A percentile compares a stretch with the other conserved stretches of the same genome.
These are phyloP conservation scores for Moxostoma hubbsi DNA, from an alignment of 2,797 vertebrate species.

Conservation along the genomic window DNA sequence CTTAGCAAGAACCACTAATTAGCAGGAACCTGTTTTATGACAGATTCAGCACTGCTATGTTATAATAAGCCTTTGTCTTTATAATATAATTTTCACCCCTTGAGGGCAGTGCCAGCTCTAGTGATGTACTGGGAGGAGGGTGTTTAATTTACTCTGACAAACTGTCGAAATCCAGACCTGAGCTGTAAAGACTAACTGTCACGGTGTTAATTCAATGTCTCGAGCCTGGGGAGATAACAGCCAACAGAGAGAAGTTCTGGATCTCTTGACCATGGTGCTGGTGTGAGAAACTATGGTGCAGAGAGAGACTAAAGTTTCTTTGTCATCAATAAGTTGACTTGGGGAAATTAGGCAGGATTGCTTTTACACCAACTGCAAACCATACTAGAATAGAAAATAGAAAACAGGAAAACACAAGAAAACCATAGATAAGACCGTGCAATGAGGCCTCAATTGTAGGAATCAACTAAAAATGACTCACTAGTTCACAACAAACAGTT, in stretches of 20 bases:
- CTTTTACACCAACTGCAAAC: too few relatives aligned
- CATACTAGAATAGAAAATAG: neutral
- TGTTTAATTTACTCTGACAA: constrained; percentile 45
- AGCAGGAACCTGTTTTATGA: neutral
- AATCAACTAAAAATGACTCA: too few relatives aligned
- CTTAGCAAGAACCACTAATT: constrained; percentile 5
- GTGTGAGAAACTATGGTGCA: too few relatives aligned
- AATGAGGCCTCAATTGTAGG: too few relatives aligned
- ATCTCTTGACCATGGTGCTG: neutral
- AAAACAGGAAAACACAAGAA: too few relatives aligned
- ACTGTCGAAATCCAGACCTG: constrained; percentile 38
- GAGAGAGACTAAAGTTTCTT: too few relatives aligned
- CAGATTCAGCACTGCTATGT: neutral
- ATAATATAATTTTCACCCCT: constrained; percentile 28
- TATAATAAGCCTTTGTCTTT: constrained; percentile 27
- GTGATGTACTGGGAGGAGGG: neutral
- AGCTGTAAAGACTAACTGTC: constrained; percentile 54
- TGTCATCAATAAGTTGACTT: too few relatives aligned
- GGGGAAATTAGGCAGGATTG: too few relatives aligned
- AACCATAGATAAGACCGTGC: too few relatives aligned
- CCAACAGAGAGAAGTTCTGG: neutral
- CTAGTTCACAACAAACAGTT: neutral
- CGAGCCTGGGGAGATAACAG: constrained; percentile 21
- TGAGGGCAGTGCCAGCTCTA: constrained; percentile 4
- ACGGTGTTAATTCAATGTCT: constrained; percentile 37